phyloP scores from a whole-genome alignment of 2,888 invertebrate species.

The Aphrophora alni region DNA sequence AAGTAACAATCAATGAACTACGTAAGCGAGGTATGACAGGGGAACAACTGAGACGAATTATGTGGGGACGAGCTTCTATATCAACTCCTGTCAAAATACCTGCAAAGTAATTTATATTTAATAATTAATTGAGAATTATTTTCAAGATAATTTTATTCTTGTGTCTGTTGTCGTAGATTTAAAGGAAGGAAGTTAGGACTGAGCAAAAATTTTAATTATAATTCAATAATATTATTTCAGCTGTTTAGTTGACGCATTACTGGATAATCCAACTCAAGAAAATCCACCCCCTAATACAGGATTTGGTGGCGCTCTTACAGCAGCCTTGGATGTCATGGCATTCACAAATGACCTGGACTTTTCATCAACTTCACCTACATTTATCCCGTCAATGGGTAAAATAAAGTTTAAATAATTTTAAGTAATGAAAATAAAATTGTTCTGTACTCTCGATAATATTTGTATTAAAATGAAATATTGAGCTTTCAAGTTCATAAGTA shows the following conservation, averaged over 20 bases:
- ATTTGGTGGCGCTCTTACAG: constrained; percentile 66
- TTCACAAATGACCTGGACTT: constrained; percentile 78
- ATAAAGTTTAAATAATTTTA: background rate
- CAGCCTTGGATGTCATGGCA: constrained; percentile 83
- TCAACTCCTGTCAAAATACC: constrained; percentile 81
- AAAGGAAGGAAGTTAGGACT: too few species aligned
- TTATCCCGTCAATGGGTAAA: background rate
- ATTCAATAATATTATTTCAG: constrained; percentile 27
- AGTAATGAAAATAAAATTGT: too few species aligned
- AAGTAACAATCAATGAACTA: constrained; percentile 83
- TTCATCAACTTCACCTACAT: constrained; percentile 46
- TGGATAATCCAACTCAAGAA: constrained; percentile 35
- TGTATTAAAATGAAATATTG: too few species aligned
- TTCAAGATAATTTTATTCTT: too few species aligned
- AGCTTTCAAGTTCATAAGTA: too few species aligned
- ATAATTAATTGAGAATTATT: too few species aligned
- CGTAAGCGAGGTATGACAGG: constrained; percentile 85
- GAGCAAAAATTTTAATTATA: too few species aligned
- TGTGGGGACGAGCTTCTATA: constrained; percentile 92
- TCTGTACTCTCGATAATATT: too few species aligned
- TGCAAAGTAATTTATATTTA: constrained; percentile 56
- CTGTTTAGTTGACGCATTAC: constrained; percentile 39
- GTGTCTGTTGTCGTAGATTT: too few species aligned
- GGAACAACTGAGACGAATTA: constrained; percentile 81
- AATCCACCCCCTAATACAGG: constrained; percentile 12